Evolutionary conservation across 2,797 vertebrate species (phyloP), one percentile per base, ranked within the genome.

Genomic region (Enteromius paludinosus): DNA sequence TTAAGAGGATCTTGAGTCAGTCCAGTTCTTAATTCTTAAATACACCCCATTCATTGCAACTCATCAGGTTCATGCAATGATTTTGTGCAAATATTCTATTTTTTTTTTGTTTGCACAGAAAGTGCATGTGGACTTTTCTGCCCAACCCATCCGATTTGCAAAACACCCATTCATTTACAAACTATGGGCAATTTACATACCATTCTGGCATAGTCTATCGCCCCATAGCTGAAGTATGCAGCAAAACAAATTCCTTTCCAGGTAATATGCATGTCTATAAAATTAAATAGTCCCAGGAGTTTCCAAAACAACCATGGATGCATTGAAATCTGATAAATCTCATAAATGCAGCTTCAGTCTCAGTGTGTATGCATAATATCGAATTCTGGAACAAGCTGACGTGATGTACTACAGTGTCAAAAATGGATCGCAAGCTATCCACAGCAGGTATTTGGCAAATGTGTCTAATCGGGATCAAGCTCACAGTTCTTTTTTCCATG

Each of bases 341-440:
- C n/a, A 41, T 73, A 64, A 79, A 84, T 59, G 33, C 20, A 47
- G 9, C 23, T 64, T 35, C 25, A 76, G 10, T 62, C n/a, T 45
- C 56, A 54, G 89, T 79, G 2, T 47, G 45, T 89, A 81, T 85
- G 88, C 84, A 77, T 84, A 54, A 90, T 89, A 76, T 59, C 11
- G 41, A 47, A 68, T 43, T 68, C 52, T 85, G 87, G 87, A 88
- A 87, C 84, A 85, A 66, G 82, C 41, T 54, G 72, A 15, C 0
- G 20, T 85, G 74, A 86, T 89, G 86, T 41, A 52, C 70, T 8
- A 65, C 84, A 83, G 83, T 68, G 79, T 84, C 86, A 86, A 79
- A 86, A 70, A 77, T 68, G 78, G 75, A 81, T 86, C 65, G 52
- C 68, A 88, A 85, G 74, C 86, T 87, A 79, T 85, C 86, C 81